Evolutionary conservation across 1,140 invertebrate genomes (phyloP).

Genomic region (Mya arenaria): DNA sequence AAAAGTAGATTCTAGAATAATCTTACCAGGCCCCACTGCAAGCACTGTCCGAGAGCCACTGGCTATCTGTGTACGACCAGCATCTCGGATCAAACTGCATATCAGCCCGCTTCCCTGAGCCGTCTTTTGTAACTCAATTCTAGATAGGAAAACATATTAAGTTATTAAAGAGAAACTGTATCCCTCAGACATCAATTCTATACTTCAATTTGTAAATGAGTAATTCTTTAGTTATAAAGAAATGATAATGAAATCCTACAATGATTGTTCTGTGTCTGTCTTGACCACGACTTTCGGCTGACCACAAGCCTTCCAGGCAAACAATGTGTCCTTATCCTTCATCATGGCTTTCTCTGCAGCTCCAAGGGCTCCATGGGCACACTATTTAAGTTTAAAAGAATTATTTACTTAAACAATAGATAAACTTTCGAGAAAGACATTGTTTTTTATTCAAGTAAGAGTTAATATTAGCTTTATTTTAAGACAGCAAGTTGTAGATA

Average conservation of each 20-base stretch:
- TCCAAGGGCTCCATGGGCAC: constrained; percentile 92
- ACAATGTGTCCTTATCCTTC: constrained; percentile 85
- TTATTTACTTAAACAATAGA: no score
- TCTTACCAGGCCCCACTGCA: constrained; percentile 89
- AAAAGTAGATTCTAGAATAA: no score
- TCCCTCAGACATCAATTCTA: no score
- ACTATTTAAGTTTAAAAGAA: no score
- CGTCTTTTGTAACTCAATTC: constrained; percentile 81
- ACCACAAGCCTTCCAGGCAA: constrained; percentile 89
- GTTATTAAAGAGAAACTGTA: no score
- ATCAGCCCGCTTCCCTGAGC: constrained; percentile 87
- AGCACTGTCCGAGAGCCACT: constrained; percentile 93
- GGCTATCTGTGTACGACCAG: constrained; percentile 94
- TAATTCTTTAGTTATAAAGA: no score
- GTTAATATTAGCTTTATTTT: no score
- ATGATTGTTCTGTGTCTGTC: constrained; percentile 82
- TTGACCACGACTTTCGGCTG: constrained; percentile 93
- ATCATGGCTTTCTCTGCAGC: constrained; percentile 87
- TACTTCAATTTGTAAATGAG: no score
- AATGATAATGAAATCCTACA: no score
- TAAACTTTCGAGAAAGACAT: no score
- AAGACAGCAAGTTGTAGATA: no score
- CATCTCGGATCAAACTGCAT: constrained; percentile 90
- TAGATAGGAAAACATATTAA: constrained; percentile 79
- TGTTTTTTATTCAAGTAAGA: no score